Evolutionary conservation across 2,113 vertebrate species (phyloP).

Genomic region (Myocastor coypus): DNA sequence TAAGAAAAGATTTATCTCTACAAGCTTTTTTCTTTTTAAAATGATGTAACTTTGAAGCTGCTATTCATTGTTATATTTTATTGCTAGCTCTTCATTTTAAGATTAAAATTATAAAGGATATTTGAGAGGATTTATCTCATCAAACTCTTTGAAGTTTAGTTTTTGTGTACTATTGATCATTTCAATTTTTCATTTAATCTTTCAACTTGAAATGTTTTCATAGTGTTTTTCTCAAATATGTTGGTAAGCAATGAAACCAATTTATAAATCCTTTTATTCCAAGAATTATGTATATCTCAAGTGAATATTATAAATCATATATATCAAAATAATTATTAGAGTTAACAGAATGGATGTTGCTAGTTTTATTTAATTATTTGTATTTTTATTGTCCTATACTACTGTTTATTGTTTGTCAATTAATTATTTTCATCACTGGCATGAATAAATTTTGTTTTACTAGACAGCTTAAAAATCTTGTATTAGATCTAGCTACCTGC

Average conservation of each 20-base stretch:
- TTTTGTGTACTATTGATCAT: neutral
- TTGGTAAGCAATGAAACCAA: neutral
- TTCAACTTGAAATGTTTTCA: neutral
- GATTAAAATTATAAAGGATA: neutral
- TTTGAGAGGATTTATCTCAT: conserved; percentile 8
- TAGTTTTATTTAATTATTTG: conserved; percentile 42
- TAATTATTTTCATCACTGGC: neutral
- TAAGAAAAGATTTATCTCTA: neutral
- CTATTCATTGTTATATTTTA: neutral
- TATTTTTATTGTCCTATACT: conserved; percentile 7
- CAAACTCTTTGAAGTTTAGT: neutral
- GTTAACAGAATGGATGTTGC: neutral
- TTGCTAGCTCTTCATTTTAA: neutral
- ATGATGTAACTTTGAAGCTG: neutral
- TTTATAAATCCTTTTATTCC: neutral
- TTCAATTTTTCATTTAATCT: neutral
- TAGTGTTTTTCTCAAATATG: neutral
- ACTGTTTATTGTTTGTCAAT: neutral
- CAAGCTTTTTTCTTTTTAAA: conserved; percentile 7
- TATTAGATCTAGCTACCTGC: neutral
- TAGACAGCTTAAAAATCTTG: neutral
- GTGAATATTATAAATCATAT: neutral
- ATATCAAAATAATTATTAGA: conserved; percentile 31
- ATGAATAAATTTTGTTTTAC: neutral
- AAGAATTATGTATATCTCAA: neutral